A percentile compares a stretch with the other conserved stretches of the same genome.
phyloP scores from a whole-genome alignment of 1,140 invertebrate species.

The Eueides isabella region DNA sequence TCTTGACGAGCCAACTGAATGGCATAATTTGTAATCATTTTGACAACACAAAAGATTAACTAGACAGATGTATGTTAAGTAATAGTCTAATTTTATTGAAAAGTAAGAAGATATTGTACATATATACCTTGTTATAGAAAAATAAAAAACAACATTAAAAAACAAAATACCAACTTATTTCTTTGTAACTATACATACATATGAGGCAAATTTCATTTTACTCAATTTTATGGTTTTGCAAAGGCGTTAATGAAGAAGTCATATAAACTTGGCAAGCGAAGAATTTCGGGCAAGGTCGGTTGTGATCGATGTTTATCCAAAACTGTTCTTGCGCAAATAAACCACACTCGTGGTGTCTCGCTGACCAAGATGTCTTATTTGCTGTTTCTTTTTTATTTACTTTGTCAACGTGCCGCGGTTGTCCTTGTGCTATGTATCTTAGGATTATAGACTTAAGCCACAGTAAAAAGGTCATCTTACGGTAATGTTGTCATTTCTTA shows the following conservation, averaged over 20 bases:
- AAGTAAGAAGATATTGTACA: background rate
- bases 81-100: conserved; percentile 25
- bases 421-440: conserved; percentile 49
- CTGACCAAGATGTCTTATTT: conserved; percentile 49
- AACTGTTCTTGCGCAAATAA: conserved; percentile 61
- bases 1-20: conserved; percentile 35
- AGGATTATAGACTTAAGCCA: conserved; percentile 34
- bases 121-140: background rate
- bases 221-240: conserved; percentile 25
- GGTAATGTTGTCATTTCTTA: conserved; percentile 28
- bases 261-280: conserved; percentile 51
- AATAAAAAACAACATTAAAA: background rate
- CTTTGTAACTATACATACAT: background rate
- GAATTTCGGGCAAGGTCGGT: conserved; percentile 75
- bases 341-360: conserved; percentile 35
- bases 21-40: conserved; percentile 41
- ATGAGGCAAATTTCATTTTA: background rate
- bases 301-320: conserved; percentile 66
- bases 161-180: background rate
- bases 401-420: conserved; percentile 53
- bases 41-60: conserved; percentile 44
- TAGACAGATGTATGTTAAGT: conserved; percentile 16
- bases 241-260: conserved; percentile 39
- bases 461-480: conserved; percentile 37
- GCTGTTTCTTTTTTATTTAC: conserved; percentile 63